Percentiles rank a stretch among this genome's conserved stretches.
Conservation (phyloP, 1,140 invertebrate genomes). For the Bombus confusus region DNA sequence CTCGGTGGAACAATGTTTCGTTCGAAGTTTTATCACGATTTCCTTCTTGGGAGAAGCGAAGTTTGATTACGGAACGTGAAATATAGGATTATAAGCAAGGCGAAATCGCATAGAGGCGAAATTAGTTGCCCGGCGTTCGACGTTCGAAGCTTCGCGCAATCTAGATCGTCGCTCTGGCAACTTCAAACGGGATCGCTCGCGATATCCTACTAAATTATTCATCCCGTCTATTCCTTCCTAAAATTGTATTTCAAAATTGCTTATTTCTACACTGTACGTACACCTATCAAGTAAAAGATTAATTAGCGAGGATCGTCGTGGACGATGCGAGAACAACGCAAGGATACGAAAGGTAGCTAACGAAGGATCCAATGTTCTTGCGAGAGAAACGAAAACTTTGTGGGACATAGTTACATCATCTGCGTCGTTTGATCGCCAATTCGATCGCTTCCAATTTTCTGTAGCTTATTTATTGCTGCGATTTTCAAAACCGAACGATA, state of each 20-base stretch:
- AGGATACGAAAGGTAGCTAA: no score
- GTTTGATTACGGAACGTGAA: constrained; percentile 3
- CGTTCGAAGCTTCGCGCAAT: not conserved
- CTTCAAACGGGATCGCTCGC: not conserved
- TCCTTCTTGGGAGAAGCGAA: not conserved
- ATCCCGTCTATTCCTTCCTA: not conserved
- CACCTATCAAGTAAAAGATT: no score
- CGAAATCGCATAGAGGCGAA: not conserved
- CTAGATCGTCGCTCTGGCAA: not conserved
- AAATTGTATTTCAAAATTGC: not conserved
- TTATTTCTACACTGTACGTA: not conserved
- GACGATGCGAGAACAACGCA: no score
- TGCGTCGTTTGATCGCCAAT: no score
- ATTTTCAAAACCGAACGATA: not conserved
- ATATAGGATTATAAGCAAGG: constrained; percentile 20
- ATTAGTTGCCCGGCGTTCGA: not conserved
- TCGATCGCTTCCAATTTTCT: not conserved
- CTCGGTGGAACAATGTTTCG: not conserved
- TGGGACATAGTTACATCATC: no score
- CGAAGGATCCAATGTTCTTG: no score
- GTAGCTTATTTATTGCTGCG: not conserved
- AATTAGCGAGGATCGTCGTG: no score
- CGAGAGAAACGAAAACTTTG: no score
- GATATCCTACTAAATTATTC: not conserved
- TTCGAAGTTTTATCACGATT: constrained; percentile 8